A percentile compares a stretch with the other conserved stretches of the same genome.
Conservation (phyloP, 30 jellyfish, hydroid and myxozoan genomes). For the Pelagia noctiluca region DNA sequence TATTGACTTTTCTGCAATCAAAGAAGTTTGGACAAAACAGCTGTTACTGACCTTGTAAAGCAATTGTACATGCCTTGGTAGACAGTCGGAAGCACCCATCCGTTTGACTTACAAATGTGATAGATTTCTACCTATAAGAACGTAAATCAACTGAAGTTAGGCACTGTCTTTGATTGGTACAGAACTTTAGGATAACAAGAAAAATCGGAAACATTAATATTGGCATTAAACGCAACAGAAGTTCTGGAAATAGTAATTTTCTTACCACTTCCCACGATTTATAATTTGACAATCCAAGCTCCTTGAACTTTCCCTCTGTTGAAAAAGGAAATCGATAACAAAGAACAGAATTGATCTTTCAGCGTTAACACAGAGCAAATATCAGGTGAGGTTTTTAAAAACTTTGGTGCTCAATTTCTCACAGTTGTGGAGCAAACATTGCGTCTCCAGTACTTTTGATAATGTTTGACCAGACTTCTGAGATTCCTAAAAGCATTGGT, state of each 20-base stretch:
- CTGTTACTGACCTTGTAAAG: conserved; percentile 79
- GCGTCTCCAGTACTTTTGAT: too few relatives aligned
- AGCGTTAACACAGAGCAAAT: neutral
- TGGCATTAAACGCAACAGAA: too few relatives aligned
- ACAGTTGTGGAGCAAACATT: too few relatives aligned
- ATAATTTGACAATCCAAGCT: conserved; percentile 95
- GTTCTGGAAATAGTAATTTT: too few relatives aligned
- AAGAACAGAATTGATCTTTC: neutral
- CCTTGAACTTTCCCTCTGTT: conserved; percentile 95
- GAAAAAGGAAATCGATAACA: neutral
- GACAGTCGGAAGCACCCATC: conserved; percentile 93
- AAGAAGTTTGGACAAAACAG: neutral
- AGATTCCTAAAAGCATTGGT: too few relatives aligned
- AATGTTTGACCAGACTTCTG: too few relatives aligned
- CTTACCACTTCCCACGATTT: conserved; percentile 97
- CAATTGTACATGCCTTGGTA: conserved; percentile 99
- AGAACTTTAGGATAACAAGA: neutral
- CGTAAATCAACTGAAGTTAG: neutral
- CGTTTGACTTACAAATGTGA: conserved; percentile 86
- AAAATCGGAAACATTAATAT: conserved; percentile 30
- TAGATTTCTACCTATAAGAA: conserved; percentile 73
- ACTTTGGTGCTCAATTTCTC: too few relatives aligned
- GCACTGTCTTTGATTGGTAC: neutral
- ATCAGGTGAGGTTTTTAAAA: too few relatives aligned
- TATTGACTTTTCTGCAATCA: too few relatives aligned